A percentile compares a stretch with the other conserved stretches of the same genome.
These are phyloP conservation scores for Drosophila ochracea DNA, from an alignment of 2,888 invertebrate genomes.

Conservation along the genomic window DNA sequence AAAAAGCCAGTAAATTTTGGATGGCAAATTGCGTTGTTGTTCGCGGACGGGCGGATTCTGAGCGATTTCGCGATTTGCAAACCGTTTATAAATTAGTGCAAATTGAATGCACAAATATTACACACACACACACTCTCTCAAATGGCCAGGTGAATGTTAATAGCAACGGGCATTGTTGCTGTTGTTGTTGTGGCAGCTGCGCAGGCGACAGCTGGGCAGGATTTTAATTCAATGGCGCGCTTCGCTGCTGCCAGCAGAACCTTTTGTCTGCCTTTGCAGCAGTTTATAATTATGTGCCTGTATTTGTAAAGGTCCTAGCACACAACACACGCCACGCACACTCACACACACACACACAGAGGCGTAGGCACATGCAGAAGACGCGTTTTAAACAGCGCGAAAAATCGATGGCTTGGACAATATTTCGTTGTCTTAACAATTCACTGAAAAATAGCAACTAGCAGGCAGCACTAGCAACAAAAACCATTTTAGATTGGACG, in stretches of 20 bases:
- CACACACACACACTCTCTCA: slow-evolving; percentile 26
- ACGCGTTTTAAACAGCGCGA: slow-evolving; percentile 63
- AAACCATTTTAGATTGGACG: slow-evolving; percentile 42
- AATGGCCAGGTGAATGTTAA: slow-evolving; percentile 46
- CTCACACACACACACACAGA: slow-evolving; percentile 3
- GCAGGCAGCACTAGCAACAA: slow-evolving; percentile 16
- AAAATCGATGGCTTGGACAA: slow-evolving; percentile 58
- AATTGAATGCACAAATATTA: slow-evolving; percentile 71
- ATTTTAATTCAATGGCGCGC: slow-evolving; percentile 34
- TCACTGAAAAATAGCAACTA: slow-evolving; percentile 14
- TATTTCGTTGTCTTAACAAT: slow-evolving; percentile 45
- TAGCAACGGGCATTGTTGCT: slow-evolving; percentile 30
- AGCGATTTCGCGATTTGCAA: slow-evolving; percentile 38
- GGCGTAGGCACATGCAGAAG: slow-evolving; percentile 14
- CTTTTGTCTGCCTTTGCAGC: slow-evolving; percentile 34
- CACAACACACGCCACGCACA: slow-evolving; percentile 7
- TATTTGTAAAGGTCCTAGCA: slow-evolving; percentile 48
- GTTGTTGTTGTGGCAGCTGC: slow-evolving; percentile 45
- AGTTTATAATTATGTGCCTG: slow-evolving; percentile 24
- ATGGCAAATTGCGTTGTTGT: slow-evolving; percentile 65
- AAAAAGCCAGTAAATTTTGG: slow-evolving; percentile 51
- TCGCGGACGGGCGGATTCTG: slow-evolving; percentile 62
- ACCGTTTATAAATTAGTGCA: slow-evolving; percentile 52
- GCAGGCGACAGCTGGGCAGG: slow-evolving; percentile 31
- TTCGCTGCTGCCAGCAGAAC: slow-evolving; percentile 24